Percentiles rank a stretch among this genome's conserved stretches.
Evolutionary conservation across 2,797 vertebrate species (phyloP).

Genomic region (Myotis vivesi): DNA sequence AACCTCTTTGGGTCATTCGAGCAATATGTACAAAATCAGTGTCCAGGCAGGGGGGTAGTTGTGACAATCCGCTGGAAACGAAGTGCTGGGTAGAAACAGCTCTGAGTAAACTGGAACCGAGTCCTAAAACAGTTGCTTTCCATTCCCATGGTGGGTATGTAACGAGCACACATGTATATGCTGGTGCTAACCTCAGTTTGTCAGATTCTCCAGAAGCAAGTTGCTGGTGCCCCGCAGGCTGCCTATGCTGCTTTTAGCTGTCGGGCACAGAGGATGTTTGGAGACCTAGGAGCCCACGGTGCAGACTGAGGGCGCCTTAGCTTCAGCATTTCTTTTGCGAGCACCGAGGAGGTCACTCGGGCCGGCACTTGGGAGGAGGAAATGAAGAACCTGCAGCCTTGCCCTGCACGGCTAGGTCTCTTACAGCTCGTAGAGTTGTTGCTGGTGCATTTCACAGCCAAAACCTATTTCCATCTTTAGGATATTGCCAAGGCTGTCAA

Average conservation of each 20-base stretch:
- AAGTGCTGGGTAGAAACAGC: neutral
- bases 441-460: neutral
- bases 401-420: rapidly evolving
- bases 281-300: neutral
- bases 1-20: neutral
- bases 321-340: too few species aligned
- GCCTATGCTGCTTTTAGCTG: neutral
- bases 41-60: neutral
- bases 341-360: rapidly evolving
- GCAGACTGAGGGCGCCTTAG: neutral
- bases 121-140: neutral
- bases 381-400: neutral
- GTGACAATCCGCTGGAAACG: neutral
- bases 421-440: neutral
- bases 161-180: neutral
- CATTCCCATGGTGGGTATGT: neutral
- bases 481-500: conserved; percentile 84
- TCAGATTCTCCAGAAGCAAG: neutral
- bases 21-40: neutral
- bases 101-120: neutral
- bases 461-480: conserved; percentile 76
- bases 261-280: neutral
- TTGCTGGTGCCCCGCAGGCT: neutral
- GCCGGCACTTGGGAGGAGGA: neutral
- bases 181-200: neutral